These are phyloP conservation scores for Homarus gammarus DNA, from an alignment of 2,888 invertebrate genomes.

Conservation along the genomic window DNA sequence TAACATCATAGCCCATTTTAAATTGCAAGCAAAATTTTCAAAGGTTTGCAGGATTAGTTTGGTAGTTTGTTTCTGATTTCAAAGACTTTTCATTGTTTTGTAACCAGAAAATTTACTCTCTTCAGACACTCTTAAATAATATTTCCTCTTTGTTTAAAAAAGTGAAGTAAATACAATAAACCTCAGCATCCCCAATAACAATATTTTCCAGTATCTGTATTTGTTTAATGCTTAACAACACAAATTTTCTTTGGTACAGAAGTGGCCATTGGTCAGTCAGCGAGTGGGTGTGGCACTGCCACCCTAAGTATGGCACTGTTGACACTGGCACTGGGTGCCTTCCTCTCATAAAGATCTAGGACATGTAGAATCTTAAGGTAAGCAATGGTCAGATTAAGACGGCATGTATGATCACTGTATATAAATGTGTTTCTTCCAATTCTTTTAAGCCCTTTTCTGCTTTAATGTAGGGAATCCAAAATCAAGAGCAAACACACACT, in stretches of 20 bases:
- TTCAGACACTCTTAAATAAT: background rate
- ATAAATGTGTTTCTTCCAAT: too few relatives aligned
- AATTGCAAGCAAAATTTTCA: background rate
- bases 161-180: background rate
- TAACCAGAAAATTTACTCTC: background rate
- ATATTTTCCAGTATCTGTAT: background rate
- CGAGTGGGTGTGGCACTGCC: background rate
- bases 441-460: too few relatives aligned
- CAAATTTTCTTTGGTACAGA: conserved; percentile 15
- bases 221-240: too few relatives aligned
- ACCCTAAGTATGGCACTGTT: background rate
- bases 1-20: background rate
- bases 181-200: background rate
- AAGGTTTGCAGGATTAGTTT: background rate
- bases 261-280: conserved; percentile 18
- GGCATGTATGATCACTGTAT: too few relatives aligned
- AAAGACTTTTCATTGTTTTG: background rate
- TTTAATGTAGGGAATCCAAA: too few relatives aligned
- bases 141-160: background rate
- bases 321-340: background rate
- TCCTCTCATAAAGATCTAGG: conserved; percentile 19
- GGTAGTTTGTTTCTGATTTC: background rate
- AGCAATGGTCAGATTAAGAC: too few relatives aligned
- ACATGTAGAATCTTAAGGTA: background rate
- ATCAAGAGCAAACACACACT: too few relatives aligned